Conservation (phyloP, 2,888 invertebrate genomes). For the Rotaria sp. region DNA sequence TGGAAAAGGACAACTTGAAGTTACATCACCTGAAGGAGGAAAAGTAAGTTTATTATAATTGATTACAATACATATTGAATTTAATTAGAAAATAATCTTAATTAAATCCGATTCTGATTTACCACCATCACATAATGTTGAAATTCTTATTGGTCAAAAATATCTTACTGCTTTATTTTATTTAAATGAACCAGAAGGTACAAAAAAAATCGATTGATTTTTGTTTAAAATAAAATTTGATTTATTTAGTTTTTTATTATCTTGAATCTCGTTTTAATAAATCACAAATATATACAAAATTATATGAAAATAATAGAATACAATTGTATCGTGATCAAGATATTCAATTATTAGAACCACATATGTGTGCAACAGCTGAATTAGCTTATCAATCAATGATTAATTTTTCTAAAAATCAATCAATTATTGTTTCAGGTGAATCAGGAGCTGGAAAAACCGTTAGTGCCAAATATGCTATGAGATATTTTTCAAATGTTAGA, state of each 20-base stretch:
- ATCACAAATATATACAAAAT: conserved; percentile 91
- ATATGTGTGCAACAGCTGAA: conserved; percentile 95
- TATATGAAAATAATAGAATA: conserved; percentile 89
- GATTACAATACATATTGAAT: no score
- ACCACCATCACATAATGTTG: conserved; percentile 85
- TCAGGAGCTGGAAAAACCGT: conserved; percentile 98
- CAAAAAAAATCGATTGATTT: conserved; percentile 35
- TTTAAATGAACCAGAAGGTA: conserved; percentile 78
- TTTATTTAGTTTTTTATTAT: conserved; percentile 77
- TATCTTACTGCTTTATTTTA: conserved; percentile 92
- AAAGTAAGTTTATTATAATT: conserved; percentile 14
- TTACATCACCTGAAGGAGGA: not conserved
- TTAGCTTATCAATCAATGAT: conserved; percentile 84
- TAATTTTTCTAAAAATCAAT: conserved; percentile 60
- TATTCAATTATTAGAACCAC: conserved; percentile 91
- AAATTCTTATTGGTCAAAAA: conserved; percentile 89
- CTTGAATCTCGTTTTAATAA: conserved; percentile 84
- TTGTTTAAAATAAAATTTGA: conserved; percentile 15
- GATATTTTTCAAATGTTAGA: conserved; percentile 87
- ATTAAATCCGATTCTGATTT: conserved; percentile 54
- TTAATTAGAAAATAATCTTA: not conserved
- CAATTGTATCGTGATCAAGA: conserved; percentile 81
- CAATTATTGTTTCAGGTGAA: conserved; percentile 76
- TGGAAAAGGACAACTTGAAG: conserved; percentile 50
- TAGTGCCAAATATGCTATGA: conserved; percentile 95